These are phyloP conservation scores for Gasteruption jaculator DNA, from an alignment of 2,888 invertebrate species.

Conservation along the genomic window DNA sequence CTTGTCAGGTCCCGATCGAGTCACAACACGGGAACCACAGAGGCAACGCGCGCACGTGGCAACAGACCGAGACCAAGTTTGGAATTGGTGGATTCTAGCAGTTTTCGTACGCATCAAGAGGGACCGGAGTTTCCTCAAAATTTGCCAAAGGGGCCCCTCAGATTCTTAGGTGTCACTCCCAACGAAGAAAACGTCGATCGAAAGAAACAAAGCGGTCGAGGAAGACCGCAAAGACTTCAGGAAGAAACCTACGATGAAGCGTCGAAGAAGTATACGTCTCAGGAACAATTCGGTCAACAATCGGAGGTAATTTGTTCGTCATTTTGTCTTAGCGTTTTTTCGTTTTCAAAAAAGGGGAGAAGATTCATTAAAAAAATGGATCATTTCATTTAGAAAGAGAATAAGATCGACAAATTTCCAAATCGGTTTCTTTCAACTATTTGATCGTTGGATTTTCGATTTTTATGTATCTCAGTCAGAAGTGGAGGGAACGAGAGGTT, in stretches of 20 bases:
- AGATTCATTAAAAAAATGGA: no score
- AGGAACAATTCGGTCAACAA: no score
- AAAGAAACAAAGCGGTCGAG: conserved; percentile 39
- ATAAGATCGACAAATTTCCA: no score
- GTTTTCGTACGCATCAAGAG: conserved; percentile 68
- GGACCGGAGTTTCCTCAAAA: conserved; percentile 58
- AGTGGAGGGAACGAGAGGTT: conserved; percentile 36
- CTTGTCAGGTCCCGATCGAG: conserved; percentile 43
- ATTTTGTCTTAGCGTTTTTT: no score
- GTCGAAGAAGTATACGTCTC: no score
- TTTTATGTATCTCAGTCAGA: conserved; percentile 30
- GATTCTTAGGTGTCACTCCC: conserved; percentile 59
- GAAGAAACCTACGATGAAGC: conserved; percentile 43
- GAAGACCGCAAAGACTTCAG: conserved; percentile 35
- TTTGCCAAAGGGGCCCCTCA: conserved; percentile 56
- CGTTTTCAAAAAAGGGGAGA: no score
- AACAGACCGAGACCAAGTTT: conserved; percentile 63
- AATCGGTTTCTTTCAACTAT: no score
- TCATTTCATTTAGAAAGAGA: no score
- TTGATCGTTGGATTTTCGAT: no score
- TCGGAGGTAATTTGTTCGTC: no score
- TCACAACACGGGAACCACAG: conserved; percentile 46
- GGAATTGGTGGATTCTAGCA: conserved; percentile 76
- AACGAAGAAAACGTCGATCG: conserved; percentile 53
- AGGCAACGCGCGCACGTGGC: conserved; percentile 39